A percentile compares a stretch with the other conserved stretches of the same genome.
Evolutionary conservation across 2,797 vertebrate species (phyloP).

Genomic region (Propithecus perrieri): DNA sequence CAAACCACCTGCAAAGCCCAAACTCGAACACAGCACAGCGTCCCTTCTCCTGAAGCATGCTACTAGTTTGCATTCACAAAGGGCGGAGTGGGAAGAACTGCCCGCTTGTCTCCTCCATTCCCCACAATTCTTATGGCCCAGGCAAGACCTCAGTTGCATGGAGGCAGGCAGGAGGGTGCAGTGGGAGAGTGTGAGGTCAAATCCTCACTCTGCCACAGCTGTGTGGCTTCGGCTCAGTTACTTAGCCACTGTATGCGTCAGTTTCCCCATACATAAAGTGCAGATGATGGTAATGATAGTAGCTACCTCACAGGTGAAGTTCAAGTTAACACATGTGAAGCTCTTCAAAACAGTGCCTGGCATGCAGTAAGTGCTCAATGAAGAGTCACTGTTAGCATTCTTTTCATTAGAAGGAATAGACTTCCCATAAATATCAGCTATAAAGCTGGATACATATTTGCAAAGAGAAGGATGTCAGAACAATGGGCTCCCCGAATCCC

Average conservation of each 20-base stretch:
- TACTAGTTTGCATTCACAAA: too few relatives aligned
- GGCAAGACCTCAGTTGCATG: neutral
- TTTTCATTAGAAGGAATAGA: neutral
- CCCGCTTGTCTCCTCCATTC: neutral
- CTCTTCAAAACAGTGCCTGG: neutral
- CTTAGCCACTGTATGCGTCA: neutral
- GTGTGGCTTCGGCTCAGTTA: neutral
- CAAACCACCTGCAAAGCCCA: neutral
- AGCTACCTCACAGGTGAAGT: neutral
- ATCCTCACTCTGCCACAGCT: neutral
- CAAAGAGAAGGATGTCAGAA: neutral
- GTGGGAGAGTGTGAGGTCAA: neutral
- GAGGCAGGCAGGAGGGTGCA: neutral
- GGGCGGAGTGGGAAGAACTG: neutral
- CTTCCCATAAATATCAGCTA: neutral
- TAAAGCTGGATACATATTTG: neutral
- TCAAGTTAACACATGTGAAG: neutral
- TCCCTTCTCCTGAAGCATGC: neutral
- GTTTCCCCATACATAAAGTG: neutral
- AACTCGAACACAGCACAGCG: neutral
- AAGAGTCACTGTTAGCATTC: neutral
- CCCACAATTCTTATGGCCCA: neutral
- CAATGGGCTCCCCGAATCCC: neutral
- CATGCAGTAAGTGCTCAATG: neutral
- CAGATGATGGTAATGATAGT: neutral